Percentiles rank a stretch among this genome's conserved stretches.
phyloP scores from a whole-genome alignment of 2,113 vertebrate genomes.

The Grallaria varia region DNA sequence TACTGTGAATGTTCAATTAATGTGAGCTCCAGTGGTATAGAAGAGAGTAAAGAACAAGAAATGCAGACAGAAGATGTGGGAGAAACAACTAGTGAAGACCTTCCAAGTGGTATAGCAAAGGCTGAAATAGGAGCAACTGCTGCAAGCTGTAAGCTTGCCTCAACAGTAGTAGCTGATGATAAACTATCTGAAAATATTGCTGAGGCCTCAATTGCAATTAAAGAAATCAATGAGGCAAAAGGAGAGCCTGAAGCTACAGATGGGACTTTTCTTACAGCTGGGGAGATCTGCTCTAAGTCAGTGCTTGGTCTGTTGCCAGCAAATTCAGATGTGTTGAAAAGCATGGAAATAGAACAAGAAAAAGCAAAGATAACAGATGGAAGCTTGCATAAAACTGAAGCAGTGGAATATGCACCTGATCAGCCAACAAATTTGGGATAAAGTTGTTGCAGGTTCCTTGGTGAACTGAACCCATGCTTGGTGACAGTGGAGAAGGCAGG shows the following conservation, averaged over 20 bases:
- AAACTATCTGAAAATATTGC: slow-evolving; percentile 26
- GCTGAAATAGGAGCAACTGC: not conserved
- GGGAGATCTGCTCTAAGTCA: slow-evolving; percentile 23
- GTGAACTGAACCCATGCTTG: not conserved
- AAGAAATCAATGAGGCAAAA: not conserved
- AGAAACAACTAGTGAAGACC: not conserved
- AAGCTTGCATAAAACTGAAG: slow-evolving; percentile 44
- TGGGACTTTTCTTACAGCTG: not conserved
- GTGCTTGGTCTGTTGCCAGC: slow-evolving; percentile 50
- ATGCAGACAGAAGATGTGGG: not conserved
- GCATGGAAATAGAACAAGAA: not conserved
- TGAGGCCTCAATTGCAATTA: not conserved
- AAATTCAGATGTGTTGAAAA: not conserved
- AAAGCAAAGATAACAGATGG: slow-evolving; percentile 49
- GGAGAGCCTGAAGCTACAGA: slow-evolving; percentile 30
- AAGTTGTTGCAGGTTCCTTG: not conserved
- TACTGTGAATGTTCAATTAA: slow-evolving; percentile 38
- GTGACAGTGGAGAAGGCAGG: not conserved
- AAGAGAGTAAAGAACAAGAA: not conserved
- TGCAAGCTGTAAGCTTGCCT: not conserved
- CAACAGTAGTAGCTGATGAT: not conserved
- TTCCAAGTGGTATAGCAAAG: not conserved
- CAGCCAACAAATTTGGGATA: not conserved
- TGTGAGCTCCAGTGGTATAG: not conserved
- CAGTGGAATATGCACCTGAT: slow-evolving; percentile 27